Evolutionary conservation across 1,140 invertebrate genomes (phyloP).

Genomic region (Carposina sasakii): DNA sequence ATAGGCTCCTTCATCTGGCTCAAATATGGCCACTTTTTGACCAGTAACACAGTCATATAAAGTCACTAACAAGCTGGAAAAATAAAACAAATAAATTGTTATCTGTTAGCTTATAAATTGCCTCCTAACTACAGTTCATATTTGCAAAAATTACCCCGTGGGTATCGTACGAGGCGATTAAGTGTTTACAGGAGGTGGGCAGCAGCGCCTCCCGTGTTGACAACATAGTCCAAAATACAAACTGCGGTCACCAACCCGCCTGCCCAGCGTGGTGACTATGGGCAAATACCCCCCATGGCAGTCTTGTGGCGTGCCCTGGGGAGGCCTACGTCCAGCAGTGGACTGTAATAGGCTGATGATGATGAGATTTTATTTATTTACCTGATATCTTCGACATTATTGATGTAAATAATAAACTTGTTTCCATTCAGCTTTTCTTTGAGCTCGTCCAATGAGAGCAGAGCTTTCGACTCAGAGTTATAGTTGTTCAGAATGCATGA

Average conservation of each 20-base stretch:
- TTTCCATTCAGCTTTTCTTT: conserved; percentile 43
- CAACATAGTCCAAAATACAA: too few relatives aligned
- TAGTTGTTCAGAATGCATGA: conserved; percentile 68
- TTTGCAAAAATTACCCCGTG: too few relatives aligned
- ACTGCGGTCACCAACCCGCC: too few relatives aligned
- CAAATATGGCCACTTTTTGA: conserved; percentile 72
- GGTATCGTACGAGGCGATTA: too few relatives aligned
- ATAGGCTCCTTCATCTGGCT: conserved; percentile 59
- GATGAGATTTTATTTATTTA: conserved; percentile 29
- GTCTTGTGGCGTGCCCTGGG: too few relatives aligned
- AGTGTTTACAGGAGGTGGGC: too few relatives aligned
- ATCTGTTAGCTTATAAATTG: too few relatives aligned
- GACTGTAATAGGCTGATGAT: not conserved
- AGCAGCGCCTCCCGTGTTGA: too few relatives aligned
- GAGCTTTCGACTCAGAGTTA: conserved; percentile 27
- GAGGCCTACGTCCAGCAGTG: not conserved
- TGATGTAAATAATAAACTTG: conserved; percentile 73
- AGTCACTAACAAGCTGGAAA: conserved; percentile 74
- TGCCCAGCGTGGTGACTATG: too few relatives aligned
- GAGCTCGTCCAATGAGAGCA: conserved; percentile 48
- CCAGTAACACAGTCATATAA: conserved; percentile 73
- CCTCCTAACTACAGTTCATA: too few relatives aligned
- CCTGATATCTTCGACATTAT: conserved; percentile 74
- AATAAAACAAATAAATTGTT: too few relatives aligned
- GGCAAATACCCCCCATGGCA: too few relatives aligned